Conservation (phyloP, 2,888 invertebrate species). For the Romanomermis culicivorax region DNA sequence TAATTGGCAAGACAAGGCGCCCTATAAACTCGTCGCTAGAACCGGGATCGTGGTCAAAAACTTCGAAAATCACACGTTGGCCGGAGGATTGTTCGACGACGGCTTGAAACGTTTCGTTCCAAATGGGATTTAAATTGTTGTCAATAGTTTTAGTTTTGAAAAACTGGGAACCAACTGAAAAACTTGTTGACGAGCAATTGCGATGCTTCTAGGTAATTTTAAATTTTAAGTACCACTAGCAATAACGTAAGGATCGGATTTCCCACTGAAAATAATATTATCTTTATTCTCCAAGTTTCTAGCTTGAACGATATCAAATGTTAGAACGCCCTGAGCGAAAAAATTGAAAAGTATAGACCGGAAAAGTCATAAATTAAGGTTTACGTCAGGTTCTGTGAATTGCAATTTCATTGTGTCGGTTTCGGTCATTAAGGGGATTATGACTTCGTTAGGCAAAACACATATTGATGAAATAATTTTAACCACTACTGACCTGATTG, state of each 20-base stretch:
- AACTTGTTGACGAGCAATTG: background rate
- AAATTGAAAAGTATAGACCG: background rate
- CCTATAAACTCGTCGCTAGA: background rate
- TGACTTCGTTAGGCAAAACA: conserved; percentile 1
- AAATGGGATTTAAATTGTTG: conserved; percentile 4
- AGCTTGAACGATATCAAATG: background rate
- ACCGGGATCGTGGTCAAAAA: conserved; percentile 3
- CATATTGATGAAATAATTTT: background rate
- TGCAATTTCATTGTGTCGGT: background rate
- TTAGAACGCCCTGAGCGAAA: background rate
- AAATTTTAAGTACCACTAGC: background rate
- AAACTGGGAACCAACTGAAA: background rate
- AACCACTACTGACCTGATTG: background rate
- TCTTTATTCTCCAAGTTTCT: background rate
- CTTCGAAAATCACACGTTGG: background rate
- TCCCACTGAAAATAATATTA: background rate
- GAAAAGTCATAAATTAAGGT: background rate
- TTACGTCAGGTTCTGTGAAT: background rate
- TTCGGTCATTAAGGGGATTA: background rate
- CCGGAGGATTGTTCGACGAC: background rate
- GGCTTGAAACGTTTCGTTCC: conserved; percentile 2
- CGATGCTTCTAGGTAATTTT: background rate
- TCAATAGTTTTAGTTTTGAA: background rate
- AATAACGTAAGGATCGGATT: background rate
- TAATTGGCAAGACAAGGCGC: no score